These are phyloP conservation scores for Apodemus speciosus DNA, from an alignment of 2,113 vertebrate species.

Conservation along the genomic window DNA sequence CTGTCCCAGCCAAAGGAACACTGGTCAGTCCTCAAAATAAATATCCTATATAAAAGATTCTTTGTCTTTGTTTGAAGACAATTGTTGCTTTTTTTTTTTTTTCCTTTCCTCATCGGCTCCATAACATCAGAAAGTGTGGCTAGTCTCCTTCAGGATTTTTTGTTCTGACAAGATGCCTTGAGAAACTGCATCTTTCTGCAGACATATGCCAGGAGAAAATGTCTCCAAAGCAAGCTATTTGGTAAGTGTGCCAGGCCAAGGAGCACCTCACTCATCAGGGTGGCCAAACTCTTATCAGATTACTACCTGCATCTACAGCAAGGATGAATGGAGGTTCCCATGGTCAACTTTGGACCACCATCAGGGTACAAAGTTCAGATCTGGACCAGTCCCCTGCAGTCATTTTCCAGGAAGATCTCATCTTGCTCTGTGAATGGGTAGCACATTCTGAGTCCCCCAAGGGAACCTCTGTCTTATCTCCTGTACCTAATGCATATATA, in stretches of 20 bases:
- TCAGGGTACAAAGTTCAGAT: background rate
- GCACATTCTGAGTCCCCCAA: background rate
- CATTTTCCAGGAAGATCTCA: background rate
- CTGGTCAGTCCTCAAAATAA: slow-evolving; percentile 60
- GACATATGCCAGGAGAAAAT: fast-evolving
- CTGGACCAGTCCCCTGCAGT: background rate
- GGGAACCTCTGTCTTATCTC: background rate
- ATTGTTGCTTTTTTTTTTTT: slow-evolving; percentile 29
- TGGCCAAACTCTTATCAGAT: background rate
- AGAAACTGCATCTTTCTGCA: background rate
- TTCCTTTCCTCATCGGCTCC: background rate
- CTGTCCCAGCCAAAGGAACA: background rate
- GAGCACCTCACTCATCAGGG: background rate
- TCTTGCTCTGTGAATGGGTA: background rate
- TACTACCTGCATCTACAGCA: background rate
- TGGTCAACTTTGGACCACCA: background rate
- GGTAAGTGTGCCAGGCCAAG: fast-evolving
- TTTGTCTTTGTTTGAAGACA: slow-evolving; percentile 54
- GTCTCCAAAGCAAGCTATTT: background rate
- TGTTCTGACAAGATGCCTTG: background rate
- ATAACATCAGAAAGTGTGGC: background rate
- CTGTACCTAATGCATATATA: background rate
- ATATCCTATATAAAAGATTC: slow-evolving; percentile 66
- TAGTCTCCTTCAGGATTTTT: background rate
- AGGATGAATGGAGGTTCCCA: background rate